Conservation (phyloP, 2,113 vertebrate species). For the Thomomys bottae region DNA sequence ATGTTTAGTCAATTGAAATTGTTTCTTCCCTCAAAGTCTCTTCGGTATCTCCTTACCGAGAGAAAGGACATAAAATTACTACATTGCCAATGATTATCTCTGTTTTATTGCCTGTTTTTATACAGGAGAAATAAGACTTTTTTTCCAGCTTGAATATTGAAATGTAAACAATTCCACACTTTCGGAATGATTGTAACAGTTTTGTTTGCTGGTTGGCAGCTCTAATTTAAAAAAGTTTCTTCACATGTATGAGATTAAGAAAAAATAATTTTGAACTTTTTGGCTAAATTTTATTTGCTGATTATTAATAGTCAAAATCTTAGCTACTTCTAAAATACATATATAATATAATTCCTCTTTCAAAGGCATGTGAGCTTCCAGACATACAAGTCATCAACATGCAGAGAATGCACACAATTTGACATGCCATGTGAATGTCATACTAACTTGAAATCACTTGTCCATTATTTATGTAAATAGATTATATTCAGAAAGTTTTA, state of each 20-base stretch:
- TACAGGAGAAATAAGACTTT: background rate
- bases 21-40: background rate
- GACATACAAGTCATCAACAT: background rate
- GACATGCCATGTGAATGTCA: background rate
- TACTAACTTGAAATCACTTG: background rate
- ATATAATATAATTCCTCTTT: constrained; percentile 5
- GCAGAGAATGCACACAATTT: background rate
- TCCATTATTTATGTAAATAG: background rate
- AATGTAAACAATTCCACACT: background rate
- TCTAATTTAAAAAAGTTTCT: background rate
- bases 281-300: background rate
- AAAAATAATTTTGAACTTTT: background rate
- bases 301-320: background rate
- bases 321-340: background rate
- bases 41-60: background rate
- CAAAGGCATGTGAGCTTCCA: background rate
- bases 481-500: background rate
- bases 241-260: background rate
- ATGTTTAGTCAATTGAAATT: background rate
- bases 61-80: background rate
- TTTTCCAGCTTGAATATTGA: constrained; percentile 7
- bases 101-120: constrained; percentile 29
- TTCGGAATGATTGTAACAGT: constrained; percentile 21
- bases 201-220: background rate
- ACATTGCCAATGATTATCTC: background rate